Conservation (phyloP, 2,797 vertebrate species). For the Pampus argenteus region DNA sequence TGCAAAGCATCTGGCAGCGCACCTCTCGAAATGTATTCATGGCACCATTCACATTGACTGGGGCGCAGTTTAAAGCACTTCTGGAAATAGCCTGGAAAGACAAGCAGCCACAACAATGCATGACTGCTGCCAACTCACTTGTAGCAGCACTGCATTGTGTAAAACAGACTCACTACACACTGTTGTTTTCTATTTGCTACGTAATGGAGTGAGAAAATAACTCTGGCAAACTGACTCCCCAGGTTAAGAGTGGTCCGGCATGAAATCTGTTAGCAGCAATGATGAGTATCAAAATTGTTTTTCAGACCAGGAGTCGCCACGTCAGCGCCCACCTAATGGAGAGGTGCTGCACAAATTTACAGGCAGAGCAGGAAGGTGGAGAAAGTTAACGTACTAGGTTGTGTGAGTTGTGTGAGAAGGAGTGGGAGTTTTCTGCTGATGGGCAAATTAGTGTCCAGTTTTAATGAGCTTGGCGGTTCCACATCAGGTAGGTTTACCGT, state of each 20-base stretch:
- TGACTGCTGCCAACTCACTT: conserved; percentile 54
- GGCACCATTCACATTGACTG: conserved; percentile 47
- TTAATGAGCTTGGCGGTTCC: conserved; percentile 55
- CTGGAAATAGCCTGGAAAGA: conserved; percentile 71
- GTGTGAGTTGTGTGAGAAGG: neutral
- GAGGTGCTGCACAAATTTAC: conserved; percentile 58
- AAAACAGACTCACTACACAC: conserved; percentile 30
- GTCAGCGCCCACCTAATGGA: conserved; percentile 67
- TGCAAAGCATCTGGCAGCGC: conserved; percentile 56
- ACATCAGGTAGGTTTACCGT: neutral
- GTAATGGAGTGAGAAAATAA: conserved; percentile 65
- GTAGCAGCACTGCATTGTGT: conserved; percentile 41
- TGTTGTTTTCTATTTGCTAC: conserved; percentile 56
- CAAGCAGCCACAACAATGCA: conserved; percentile 62
- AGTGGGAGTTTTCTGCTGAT: conserved; percentile 49
- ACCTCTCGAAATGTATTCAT: conserved; percentile 64
- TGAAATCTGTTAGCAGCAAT: conserved; percentile 47
- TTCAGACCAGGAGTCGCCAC: conserved; percentile 33
- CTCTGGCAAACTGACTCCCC: conserved; percentile 43
- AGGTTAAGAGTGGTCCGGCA: conserved; percentile 48
- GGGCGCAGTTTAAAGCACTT: conserved; percentile 59
- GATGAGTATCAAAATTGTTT: conserved; percentile 47
- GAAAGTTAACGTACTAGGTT: conserved; percentile 38
- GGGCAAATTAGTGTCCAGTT: conserved; percentile 57
- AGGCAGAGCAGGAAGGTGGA: conserved; percentile 44